Evolutionary conservation across 1,140 invertebrate species (phyloP), one percentile per base, ranked within the genome.

Genomic region (Brachionus rubens): DNA sequence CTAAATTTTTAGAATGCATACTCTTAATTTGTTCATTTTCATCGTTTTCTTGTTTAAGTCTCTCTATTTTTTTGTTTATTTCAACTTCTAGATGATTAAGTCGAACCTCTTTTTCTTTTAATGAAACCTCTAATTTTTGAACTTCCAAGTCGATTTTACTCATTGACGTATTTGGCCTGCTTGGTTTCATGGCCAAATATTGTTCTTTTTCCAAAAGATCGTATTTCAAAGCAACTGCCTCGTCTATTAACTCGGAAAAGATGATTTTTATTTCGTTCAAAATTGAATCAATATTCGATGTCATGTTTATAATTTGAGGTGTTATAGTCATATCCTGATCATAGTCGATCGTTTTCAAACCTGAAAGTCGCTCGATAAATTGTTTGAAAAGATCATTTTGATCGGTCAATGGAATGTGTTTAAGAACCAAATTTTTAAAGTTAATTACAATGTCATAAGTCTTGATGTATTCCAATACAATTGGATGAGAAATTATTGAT

Each of bases 261-360:
- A 72, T 50, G 5, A 54, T 9, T 50, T 72, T 40, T n/a, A 72
- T 26, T 50, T 72, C 68, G 30, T 72, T 72, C 12, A 72, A 33
- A 40, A 48, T 33, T 3, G 19, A n/a, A 12, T 83, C 76, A 81
- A 72, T 46, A 41, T 81, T 83, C 24, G 77, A 59, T 4, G 80
- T 81, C 79, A 83, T 82, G 28, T 79, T 78, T 28, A 81, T 80
- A 7, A 84, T 28, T 70, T 84, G 83, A 0, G 82, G 81, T 10
- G 80, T 75, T 7, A 82, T 78, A 48, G 79, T 80, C 21, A 78
- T 56, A 1, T 79, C 78, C 50, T 77, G 75, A 54, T 83, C 78
- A 77, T 83, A 82, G 16, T 54, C 70, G 1, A 80, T 14, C 0
- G 77, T 67, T 50, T 82, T 81, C 10, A 83, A 65, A 30, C 82